Evolutionary conservation across 1,140 invertebrate species (phyloP), one percentile per base, ranked within the genome.

Genomic region (Pachypsylla venusta): DNA sequence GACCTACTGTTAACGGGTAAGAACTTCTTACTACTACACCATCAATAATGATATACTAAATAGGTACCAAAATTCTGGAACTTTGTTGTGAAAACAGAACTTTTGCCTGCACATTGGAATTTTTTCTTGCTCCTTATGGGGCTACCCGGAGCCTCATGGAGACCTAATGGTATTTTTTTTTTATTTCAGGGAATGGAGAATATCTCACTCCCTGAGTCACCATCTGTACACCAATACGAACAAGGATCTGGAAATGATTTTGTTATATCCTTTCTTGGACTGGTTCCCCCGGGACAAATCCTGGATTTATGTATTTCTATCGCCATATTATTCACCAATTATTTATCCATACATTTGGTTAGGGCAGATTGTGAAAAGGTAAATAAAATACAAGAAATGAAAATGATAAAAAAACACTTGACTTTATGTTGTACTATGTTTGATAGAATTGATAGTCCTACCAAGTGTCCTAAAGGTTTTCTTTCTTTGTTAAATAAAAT

Each of bases 161-260:
- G n/a, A n/a, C n/a, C n/a, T n/a, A n/a, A n/a, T n/a, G n/a, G n/a
- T n/a, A n/a, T n/a, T 19, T 26, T 5, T 55, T 62, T 62, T 58
- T 65, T 58, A 53, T 74, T 78, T 68, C 66, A 80, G 80, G 59
- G 79, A 86, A 59, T 91, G 86, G 79, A 74, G 87, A 62, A 79
- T 91, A 35, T 81, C 79, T 0, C 87, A 91, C 65, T 80, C 74
- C 0, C 65, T 91, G 20, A 89, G 85, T 25, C 87, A 91, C 69
- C 88, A 91, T 68, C 69, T 86, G 13, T 89, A 83, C 65, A 77
- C 87, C 0, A 91, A 91, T 64, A 88, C 87, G 0, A 69, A 83
- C 2, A 76, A 81, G 70, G 89, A 91, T 70, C 73, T 82, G 42
- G 87, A 91, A 71, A 73, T 89, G 1, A 80, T 81, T 30, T 67